Base-by-base conservation (phyloP, 2,113 vertebrate genomes). In the Thomomys bottae region DNA sequence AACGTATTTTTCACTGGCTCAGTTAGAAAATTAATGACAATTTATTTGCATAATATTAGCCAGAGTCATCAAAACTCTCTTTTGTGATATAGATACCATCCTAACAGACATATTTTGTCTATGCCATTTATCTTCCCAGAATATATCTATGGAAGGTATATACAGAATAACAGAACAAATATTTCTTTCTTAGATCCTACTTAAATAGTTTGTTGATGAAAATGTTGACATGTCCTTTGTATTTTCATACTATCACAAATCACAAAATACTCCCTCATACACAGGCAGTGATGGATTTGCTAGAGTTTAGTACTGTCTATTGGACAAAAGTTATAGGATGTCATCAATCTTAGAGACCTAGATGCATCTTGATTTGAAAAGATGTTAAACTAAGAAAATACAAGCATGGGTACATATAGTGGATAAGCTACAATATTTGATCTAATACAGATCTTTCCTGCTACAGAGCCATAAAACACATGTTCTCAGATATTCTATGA, bases 301-400 rank as follows among this genome's bases (percentile, higher is more conserved):
- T 72, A 34, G 26, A 34, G 15, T 61, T 85, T 73, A 85, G 21
- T 82, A 42, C 64, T 70, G 26, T 84, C 38, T 87, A 6, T 8
- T 73, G 32, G 66, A 66, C 15, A 73, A 14, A 85, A 75, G 78
- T 80, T 88, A n/a, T 68, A 91, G n/a, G n/a, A n/a, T 83, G 9
- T 10, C 59, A 57, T 85, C 61, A 79, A 92, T 94, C 86, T 88
- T 21, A 89, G 49, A 59, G 54, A 59, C 86, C 85, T 24, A 89
- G 49, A 49, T 61, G 59, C 7, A 84, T 77, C 76, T 75, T 84
- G n/a, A 89, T 84, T 81, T 95, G 64, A 81, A 54, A 61, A 84
- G 30, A 76, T 73, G 49, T 73, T 81, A 87, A 93, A 94, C 67
- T 75, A 5, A 70, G 61, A 32, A 57, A 85, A 85, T 91, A 71